These are phyloP conservation scores for Drosophila gunungcola DNA, from an alignment of 1,140 invertebrate genomes.

Conservation along the genomic window DNA sequence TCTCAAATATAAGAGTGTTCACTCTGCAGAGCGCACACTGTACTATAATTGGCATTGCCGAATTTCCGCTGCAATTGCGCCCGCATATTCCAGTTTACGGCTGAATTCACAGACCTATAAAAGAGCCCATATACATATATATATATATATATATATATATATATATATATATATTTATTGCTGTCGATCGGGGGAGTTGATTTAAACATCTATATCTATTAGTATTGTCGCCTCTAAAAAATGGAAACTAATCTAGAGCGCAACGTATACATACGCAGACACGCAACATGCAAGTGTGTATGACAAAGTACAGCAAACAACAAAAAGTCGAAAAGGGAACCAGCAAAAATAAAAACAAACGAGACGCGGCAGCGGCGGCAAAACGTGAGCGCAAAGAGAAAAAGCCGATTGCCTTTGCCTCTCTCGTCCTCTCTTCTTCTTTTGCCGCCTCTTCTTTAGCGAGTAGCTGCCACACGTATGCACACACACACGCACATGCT, in stretches of 20 bases:
- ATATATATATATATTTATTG: background rate
- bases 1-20: too few relatives aligned
- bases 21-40: background rate
- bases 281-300: constrained; percentile 35
- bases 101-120: constrained; percentile 7
- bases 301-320: constrained; percentile 81
- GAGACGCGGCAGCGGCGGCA: constrained; percentile 68
- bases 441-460: constrained; percentile 27
- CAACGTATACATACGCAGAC: constrained; percentile 40
- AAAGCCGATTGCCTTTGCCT: constrained; percentile 39
- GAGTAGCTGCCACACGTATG: constrained; percentile 55
- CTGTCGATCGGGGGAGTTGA: constrained; percentile 4
- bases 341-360: constrained; percentile 82
- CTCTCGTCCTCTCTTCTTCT: constrained; percentile 4
- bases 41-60: background rate
- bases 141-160: too few relatives aligned
- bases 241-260: constrained; percentile 48
- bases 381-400: constrained; percentile 65
- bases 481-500: constrained; percentile 26
- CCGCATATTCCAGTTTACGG: constrained; percentile 4
- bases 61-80: background rate
- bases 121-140: background rate
- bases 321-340: constrained; percentile 79
- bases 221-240: constrained; percentile 13
- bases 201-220: constrained; percentile 3